A percentile compares a stretch with the other conserved stretches of the same genome.
phyloP scores from a whole-genome alignment of 2,888 invertebrate genomes.

The Drosophila mulleri region DNA sequence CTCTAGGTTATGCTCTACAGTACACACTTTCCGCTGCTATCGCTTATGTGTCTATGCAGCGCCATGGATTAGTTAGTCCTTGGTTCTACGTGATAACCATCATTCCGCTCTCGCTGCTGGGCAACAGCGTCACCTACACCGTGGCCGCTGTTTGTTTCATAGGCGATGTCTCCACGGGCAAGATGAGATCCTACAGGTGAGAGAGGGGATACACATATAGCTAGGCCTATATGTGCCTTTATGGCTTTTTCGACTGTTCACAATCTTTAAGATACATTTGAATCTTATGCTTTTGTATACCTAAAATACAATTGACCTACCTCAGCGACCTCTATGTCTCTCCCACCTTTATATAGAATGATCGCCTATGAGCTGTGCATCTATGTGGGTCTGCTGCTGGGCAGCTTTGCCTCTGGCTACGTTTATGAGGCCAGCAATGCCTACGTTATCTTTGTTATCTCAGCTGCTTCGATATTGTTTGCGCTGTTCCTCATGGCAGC shows the following conservation, averaged over 20 bases:
- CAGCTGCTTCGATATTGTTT: slow-evolving; percentile 61
- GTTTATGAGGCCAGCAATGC: slow-evolving; percentile 85
- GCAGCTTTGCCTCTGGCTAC: slow-evolving; percentile 87
- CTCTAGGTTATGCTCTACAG: slow-evolving; percentile 77
- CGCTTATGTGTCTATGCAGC: slow-evolving; percentile 59
- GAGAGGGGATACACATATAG: too few species aligned
- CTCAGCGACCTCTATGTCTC: background rate
- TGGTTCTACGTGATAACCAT: slow-evolving; percentile 86
- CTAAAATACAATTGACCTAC: background rate
- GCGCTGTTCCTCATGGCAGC: slow-evolving; percentile 66
- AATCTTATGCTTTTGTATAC: too few species aligned
- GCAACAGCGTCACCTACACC: slow-evolving; percentile 87
- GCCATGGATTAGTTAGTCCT: slow-evolving; percentile 70
- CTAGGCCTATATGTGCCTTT: too few species aligned
- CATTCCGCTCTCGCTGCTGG: slow-evolving; percentile 87
- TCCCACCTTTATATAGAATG: slow-evolving; percentile 85
- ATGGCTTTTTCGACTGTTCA: too few species aligned
- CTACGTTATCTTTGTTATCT: slow-evolving; percentile 74
- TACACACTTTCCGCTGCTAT: slow-evolving; percentile 72
- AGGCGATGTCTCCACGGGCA: slow-evolving; percentile 87
- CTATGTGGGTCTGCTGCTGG: slow-evolving; percentile 87
- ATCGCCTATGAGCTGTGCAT: slow-evolving; percentile 87
- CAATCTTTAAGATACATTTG: background rate
- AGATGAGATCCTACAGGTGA: slow-evolving; percentile 88
- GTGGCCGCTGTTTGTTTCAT: slow-evolving; percentile 88